Conservation (phyloP, 2,113 vertebrate genomes). For the Ondatra zibethicus region DNA sequence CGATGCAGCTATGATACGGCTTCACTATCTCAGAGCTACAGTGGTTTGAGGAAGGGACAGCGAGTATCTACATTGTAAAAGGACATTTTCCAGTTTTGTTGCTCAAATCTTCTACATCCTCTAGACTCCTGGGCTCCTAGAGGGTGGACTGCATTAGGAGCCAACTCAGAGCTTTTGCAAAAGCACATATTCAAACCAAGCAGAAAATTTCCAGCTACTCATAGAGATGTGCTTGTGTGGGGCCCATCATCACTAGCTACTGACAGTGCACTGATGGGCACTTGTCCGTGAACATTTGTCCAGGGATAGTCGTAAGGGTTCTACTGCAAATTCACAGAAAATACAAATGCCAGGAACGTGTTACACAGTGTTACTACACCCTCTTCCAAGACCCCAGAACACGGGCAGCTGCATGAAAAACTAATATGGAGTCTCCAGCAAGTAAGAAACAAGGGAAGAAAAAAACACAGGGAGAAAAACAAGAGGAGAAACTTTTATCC, state of each 20-base stretch:
- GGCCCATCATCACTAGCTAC: not conserved
- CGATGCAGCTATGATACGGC: not conserved
- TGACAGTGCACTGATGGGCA: not conserved
- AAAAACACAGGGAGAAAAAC: not conserved
- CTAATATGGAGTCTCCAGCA: not conserved
- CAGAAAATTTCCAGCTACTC: not conserved
- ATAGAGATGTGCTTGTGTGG: not conserved
- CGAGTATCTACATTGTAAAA: not conserved
- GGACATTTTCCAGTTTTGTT: not conserved
- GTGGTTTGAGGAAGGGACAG: fast-evolving
- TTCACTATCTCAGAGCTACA: not conserved
- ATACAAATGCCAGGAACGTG: not conserved
- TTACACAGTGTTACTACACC: not conserved
- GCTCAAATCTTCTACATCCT: not conserved
- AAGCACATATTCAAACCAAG: not conserved
- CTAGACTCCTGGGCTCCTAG: not conserved
- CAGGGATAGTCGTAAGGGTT: not conserved
- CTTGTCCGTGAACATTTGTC: not conserved
- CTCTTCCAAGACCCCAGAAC: not conserved
- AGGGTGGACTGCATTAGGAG: fast-evolving
- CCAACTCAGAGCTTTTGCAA: not conserved
- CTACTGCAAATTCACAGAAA: not conserved
- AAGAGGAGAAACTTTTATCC: not conserved
- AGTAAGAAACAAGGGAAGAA: not conserved
- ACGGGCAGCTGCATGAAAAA: not conserved